Evolutionary conservation across 2,888 invertebrate genomes (phyloP), one percentile per base, ranked within the genome.

Genomic region (Meganola albula): DNA sequence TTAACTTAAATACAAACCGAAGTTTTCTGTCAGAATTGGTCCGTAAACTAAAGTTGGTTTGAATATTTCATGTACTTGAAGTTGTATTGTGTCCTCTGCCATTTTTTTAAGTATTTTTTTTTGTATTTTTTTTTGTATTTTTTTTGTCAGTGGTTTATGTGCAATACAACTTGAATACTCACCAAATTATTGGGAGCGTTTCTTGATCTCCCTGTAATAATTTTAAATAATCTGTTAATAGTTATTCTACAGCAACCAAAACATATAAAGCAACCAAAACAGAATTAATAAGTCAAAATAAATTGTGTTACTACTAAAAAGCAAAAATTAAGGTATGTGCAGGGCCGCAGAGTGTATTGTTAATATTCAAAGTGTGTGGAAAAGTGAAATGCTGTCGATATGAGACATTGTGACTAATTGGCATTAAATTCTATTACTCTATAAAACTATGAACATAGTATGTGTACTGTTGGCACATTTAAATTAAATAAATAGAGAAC

Each of bases 151-250:
- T 42, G 32, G 46, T 59, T 62, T 53, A 55, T 42, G 43, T 48
- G 57, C 57, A 48, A 53, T 56, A 60, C 58, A 54, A 56, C 45
- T 44, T 38, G 43, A 30, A 30, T 53, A 67, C 67, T 67, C 63
- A 65, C 66, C 60, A 35, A 25, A 25, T 46, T 55, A 55, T 18
- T 53, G 52, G 43, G 53, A 47, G 47, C 54, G 60, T 30, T 59
- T 60, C 47, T 56, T 63, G 24, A 31, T 22, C 2, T 49, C n/a
- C 40, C 48, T 50, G 42, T 11, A 52, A 52, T 25, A n/a, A n/a
- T n/a, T n/a, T n/a, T n/a, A n/a, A n/a, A n/a, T n/a, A n/a, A n/a
- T n/a, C n/a, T n/a, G n/a, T n/a, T n/a, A n/a, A n/a, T n/a, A n/a
- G n/a, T n/a, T n/a, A n/a, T n/a, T n/a, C n/a, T n/a, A n/a, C n/a